Percentiles rank a stretch among this genome's conserved stretches.
phyloP scores from a whole-genome alignment of 2,797 vertebrate genomes.

The Myripristis murdjan region DNA sequence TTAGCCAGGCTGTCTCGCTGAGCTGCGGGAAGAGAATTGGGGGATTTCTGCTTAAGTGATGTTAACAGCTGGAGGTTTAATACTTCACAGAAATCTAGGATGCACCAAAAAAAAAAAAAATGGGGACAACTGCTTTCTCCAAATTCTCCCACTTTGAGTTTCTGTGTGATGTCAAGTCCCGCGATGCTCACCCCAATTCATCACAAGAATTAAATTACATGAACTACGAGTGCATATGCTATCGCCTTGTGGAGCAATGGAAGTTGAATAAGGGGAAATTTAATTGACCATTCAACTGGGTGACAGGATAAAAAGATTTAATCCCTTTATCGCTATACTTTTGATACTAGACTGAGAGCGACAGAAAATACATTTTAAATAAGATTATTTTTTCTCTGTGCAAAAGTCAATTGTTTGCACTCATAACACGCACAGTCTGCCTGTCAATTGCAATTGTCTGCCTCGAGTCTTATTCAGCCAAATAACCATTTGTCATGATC shows the following conservation, averaged over 20 bases:
- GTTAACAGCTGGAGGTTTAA: conserved; percentile 61
- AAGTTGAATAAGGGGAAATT: conserved; percentile 31
- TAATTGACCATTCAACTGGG: conserved; percentile 33
- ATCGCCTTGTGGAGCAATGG: conserved; percentile 23
- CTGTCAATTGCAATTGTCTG: conserved; percentile 47
- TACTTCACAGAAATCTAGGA: conserved; percentile 37
- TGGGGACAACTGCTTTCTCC: conserved; percentile 19
- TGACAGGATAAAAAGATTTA: conserved; percentile 46
- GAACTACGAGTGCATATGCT: conserved; percentile 26
- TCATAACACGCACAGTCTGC: conserved; percentile 33
- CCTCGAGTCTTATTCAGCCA: conserved; percentile 29
- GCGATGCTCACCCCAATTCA: conserved; percentile 21
- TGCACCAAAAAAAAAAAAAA: conserved; percentile 10
- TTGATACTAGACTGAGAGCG: conserved; percentile 16
- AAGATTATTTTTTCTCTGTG: conserved; percentile 33
- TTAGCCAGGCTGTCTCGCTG: conserved; percentile 21
- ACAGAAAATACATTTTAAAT: conserved; percentile 42
- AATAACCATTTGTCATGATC: conserved; percentile 42
- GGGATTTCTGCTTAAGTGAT: conserved; percentile 57
- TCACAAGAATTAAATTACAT: conserved; percentile 32
- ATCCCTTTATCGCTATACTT: conserved; percentile 39
- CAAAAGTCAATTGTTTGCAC: conserved; percentile 42
- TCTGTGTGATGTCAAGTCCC: conserved; percentile 8
- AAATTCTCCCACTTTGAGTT: neutral
- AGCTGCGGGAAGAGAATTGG: conserved; percentile 40